These are phyloP conservation scores for Mormoops blainvillei DNA, from an alignment of 2,113 vertebrate genomes.

Conservation along the genomic window DNA sequence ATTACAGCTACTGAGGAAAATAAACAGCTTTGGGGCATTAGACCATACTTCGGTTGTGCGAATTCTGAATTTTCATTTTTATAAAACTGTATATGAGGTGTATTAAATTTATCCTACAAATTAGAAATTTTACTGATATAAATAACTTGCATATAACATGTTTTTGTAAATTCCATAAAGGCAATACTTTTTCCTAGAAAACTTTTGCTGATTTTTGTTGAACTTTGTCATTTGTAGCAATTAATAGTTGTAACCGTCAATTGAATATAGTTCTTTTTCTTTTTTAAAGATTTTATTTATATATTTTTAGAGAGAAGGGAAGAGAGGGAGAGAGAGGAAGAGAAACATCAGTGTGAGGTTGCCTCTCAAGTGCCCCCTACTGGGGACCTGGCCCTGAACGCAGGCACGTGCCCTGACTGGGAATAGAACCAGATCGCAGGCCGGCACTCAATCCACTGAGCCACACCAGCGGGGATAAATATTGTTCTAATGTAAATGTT, in stretches of 20 bases:
- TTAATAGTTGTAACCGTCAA: neutral
- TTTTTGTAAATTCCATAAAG: neutral
- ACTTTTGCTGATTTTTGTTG: neutral
- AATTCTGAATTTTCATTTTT: neutral
- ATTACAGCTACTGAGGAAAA: neutral
- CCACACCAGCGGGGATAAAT: too few relatives aligned
- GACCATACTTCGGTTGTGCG: neutral
- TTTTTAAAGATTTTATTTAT: too few relatives aligned
- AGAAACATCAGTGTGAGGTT: too few relatives aligned
- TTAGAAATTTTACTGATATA: neutral
- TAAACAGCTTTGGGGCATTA: neutral
- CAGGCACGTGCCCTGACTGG: too few relatives aligned
- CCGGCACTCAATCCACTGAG: too few relatives aligned
- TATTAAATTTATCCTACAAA: neutral
- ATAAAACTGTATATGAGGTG: neutral
- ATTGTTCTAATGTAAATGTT: neutral
- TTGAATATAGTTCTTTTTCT: neutral
- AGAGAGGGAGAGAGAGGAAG: too few relatives aligned
- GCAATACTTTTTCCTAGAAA: neutral
- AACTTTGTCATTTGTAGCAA: neutral
- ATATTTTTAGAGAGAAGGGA: too few relatives aligned
- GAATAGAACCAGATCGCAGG: too few relatives aligned
- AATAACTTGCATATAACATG: neutral
- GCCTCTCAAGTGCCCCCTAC: too few relatives aligned
- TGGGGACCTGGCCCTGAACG: too few relatives aligned